Percentiles rank a stretch among this genome's conserved stretches.
phyloP scores from a whole-genome alignment of 2,888 invertebrate genomes.

The Chalcosyrphus nemorum region DNA sequence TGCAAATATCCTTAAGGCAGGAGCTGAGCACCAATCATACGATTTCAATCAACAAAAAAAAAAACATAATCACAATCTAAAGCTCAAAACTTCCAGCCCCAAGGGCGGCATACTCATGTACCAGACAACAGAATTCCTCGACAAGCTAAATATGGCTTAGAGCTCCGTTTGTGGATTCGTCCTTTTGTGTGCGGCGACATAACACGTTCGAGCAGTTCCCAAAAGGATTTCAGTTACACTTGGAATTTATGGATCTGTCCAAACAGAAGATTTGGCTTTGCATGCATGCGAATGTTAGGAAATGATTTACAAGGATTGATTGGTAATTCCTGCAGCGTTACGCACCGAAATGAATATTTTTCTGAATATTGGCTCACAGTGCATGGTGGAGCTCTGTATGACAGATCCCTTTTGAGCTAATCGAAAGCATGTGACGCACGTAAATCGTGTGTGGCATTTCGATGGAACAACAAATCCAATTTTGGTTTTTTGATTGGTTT shows the following conservation, averaged over 20 bases:
- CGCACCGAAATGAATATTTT: neutral
- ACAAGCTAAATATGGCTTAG: neutral
- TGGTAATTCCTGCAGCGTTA: conserved; percentile 4
- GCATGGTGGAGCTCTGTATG: neutral
- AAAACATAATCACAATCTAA: too few relatives aligned
- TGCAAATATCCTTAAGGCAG: neutral
- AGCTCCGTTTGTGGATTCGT: neutral
- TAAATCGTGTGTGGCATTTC: neutral
- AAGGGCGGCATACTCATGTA: too few relatives aligned
- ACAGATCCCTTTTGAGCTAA: conserved; percentile 10
- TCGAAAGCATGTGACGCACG: conserved; percentile 4
- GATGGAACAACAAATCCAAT: conserved; percentile 24
- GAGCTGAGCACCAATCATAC: neutral
- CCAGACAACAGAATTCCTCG: too few relatives aligned
- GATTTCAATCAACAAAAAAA: neutral
- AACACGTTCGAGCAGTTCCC: neutral
- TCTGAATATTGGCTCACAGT: neutral
- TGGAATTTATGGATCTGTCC: neutral
- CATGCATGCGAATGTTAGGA: neutral
- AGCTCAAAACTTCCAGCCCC: too few relatives aligned
- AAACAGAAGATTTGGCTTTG: neutral
- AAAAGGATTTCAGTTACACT: neutral
- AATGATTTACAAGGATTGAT: neutral
- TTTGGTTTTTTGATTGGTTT: conserved; percentile 5
- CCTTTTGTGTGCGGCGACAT: neutral